Percentiles rank a stretch among this genome's conserved stretches.
Evolutionary conservation across 2,113 vertebrate genomes (phyloP).

Genomic region (Otolemur garnettii): DNA sequence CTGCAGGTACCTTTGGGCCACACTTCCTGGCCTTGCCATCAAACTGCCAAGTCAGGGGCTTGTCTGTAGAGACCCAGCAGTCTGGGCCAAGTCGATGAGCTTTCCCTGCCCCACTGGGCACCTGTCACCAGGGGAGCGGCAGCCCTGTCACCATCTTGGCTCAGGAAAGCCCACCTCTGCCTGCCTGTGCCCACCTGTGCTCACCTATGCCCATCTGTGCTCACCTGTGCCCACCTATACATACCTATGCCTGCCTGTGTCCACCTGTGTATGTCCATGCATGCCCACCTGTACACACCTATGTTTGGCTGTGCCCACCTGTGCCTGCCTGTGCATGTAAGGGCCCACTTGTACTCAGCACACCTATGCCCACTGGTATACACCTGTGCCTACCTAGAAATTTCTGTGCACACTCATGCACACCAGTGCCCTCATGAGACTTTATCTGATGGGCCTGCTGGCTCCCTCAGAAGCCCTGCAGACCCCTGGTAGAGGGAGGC

Average conservation of each 20-base stretch:
- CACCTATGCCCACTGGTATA: no score
- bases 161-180: neutral
- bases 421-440: neutral
- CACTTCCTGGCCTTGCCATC: neutral
- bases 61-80: neutral
- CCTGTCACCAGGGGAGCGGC: fast-evolving
- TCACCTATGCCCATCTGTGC: neutral
- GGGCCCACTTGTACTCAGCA: no score
- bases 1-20: no score
- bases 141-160: no score
- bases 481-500: neutral
- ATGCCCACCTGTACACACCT: neutral
- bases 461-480: fast-evolving
- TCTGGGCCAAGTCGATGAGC: neutral
- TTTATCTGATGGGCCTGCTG: neutral
- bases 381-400: neutral
- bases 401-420: neutral
- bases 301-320: neutral
- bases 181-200: neutral
- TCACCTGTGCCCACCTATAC: neutral
- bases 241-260: neutral
- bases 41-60: neutral
- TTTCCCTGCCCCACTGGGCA: fast-evolving
- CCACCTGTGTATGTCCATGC: neutral
- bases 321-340: neutral